Evolutionary conservation across 2,113 vertebrate genomes (phyloP).

Genomic region (Isurus oxyrinchus): DNA sequence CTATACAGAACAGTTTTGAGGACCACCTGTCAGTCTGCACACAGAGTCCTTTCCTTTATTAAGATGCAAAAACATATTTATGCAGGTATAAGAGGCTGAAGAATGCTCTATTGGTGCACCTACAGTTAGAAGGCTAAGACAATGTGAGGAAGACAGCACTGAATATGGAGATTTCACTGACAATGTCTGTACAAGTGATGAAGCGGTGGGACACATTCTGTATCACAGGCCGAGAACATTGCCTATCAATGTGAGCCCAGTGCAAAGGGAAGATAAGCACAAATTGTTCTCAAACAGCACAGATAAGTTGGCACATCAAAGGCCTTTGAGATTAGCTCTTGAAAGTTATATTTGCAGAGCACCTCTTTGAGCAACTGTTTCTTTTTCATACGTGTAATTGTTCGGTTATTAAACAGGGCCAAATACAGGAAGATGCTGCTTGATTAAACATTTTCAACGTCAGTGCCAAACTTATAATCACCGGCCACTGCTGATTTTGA

Average conservation of each 20-base stretch:
- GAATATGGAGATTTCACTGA: neutral
- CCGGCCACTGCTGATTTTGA: neutral
- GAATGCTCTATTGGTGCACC: neutral
- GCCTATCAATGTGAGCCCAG: neutral
- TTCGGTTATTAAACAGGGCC: neutral
- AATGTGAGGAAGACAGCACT: neutral
- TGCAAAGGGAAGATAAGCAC: constrained; percentile 18
- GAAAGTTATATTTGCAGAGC: neutral
- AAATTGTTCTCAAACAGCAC: neutral
- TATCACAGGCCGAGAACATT: neutral
- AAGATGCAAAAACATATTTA: neutral
- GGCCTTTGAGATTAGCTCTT: constrained; percentile 29
- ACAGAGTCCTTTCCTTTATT: neutral
- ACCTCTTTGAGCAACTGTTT: neutral
- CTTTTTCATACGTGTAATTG: neutral
- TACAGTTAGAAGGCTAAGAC: neutral
- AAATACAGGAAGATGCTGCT: neutral
- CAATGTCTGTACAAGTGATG: neutral
- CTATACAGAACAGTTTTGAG: neutral
- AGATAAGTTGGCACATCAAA: constrained; percentile 29
- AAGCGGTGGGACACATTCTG: neutral
- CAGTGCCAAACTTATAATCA: neutral
- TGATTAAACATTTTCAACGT: neutral
- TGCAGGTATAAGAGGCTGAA: neutral
- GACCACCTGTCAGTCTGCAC: neutral